Evolutionary conservation across 2,888 invertebrate species (phyloP).

Genomic region (Entomobrya multifasciata): DNA sequence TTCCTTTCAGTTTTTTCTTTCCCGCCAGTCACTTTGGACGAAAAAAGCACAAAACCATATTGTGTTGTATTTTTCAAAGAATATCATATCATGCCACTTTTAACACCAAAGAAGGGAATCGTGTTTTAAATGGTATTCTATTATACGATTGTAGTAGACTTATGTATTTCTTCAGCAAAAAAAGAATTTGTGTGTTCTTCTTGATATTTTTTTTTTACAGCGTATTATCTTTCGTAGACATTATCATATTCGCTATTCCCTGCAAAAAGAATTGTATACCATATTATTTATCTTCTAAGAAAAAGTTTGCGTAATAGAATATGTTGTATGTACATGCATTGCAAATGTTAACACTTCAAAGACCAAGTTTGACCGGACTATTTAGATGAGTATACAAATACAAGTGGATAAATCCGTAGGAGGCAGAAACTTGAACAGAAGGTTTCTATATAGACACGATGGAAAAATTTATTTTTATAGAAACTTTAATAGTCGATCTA

Average conservation of each 20-base stretch:
- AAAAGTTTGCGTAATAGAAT: constrained; percentile 32
- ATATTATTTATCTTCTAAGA: constrained; percentile 7
- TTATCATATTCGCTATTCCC: no score
- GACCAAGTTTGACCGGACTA: constrained; percentile 2
- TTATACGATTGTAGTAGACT: no score
- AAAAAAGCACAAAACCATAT: constrained; percentile 8
- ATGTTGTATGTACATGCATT: not conserved
- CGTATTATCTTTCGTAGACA: constrained; percentile 33
- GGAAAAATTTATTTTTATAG: no score
- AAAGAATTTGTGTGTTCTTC: constrained; percentile 28
- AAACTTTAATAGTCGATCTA: no score
- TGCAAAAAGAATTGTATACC: no score
- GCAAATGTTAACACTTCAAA: constrained; percentile 3
- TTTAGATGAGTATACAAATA: constrained; percentile 22
- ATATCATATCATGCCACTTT: not conserved
- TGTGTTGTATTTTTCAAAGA: not conserved
- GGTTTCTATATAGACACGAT: no score
- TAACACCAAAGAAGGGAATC: not conserved
- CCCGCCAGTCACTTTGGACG: not conserved
- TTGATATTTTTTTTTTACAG: not conserved
- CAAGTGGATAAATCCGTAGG: not conserved
- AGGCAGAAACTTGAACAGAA: not conserved
- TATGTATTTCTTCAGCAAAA: not conserved
- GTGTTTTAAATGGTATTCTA: constrained; percentile 2
- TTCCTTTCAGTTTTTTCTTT: no score